These are phyloP conservation scores for Synergus laeviventris DNA, from an alignment of 2,888 invertebrate genomes.

Conservation along the genomic window DNA sequence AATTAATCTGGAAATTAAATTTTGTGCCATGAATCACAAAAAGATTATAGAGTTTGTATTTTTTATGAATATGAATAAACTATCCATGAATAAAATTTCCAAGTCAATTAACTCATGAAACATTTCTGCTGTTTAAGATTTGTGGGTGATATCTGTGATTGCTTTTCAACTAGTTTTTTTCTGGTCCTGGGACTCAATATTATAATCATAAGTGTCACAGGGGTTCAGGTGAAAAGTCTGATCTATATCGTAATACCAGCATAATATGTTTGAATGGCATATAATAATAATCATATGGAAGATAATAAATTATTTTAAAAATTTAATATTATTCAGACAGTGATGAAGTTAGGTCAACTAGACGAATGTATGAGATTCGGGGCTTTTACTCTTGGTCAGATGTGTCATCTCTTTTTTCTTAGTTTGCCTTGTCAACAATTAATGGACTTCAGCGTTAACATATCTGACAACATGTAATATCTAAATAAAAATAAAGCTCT, in stretches of 20 bases:
- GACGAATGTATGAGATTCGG: neutral
- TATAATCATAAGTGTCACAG: conserved; percentile 11
- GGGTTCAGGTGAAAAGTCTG: conserved; percentile 11
- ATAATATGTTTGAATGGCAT: no score
- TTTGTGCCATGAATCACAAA: conserved; percentile 7
- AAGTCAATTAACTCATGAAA: neutral
- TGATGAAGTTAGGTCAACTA: neutral
- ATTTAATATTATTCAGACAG: neutral
- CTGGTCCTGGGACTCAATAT: neutral
- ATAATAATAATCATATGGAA: neutral
- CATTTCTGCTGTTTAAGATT: conserved; percentile 9
- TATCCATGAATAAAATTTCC: neutral
- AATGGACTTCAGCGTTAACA: neutral
- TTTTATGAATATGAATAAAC: neutral
- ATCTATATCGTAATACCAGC: neutral
- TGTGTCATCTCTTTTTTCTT: neutral
- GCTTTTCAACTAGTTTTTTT: conserved; percentile 21
- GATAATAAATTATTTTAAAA: neutral
- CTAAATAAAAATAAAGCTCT: neutral
- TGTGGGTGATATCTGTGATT: neutral
- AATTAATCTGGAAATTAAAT: conserved; percentile 2
- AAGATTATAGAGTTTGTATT: conserved; percentile 4
- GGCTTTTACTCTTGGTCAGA: neutral
- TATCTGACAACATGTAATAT: conserved; percentile 17
- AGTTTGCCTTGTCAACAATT: conserved; percentile 19